Evolutionary conservation across 1,140 invertebrate genomes (phyloP), one percentile per base, ranked within the genome.

Genomic region (Drosophila pallidifrons): DNA sequence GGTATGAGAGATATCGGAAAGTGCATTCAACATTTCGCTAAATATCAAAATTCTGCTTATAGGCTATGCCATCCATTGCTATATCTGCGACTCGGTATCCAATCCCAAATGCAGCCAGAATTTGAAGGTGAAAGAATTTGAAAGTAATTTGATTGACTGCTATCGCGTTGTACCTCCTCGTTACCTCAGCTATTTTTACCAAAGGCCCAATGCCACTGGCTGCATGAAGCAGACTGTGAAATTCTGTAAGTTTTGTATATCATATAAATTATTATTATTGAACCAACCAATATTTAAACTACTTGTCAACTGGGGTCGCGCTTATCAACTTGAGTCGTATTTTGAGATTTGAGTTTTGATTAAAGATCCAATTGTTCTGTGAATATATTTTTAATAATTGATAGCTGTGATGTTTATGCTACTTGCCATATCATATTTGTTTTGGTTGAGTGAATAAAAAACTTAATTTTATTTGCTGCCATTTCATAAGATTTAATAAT

Each of bases 201-300:
- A 75, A 7, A 61, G 68, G 6, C 80, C 70, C 45, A 92, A 92
- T 74, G 91, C 91, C 63, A 92, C 91, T 13, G 91, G 87, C 10
- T 92, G 91, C 79, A 82, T 92, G 87, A 92, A 81, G 82, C 79
- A 89, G 67, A 59, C 55, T 46, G 57, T 92, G 15, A 83, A 91
- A 8, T 45, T 45, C 20, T 38, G 91, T 92, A 89, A 92, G 91
- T 92, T 41, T 2, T 13, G 7, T 15, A 25, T 16, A 72, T 68
- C 32, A 64, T 58, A 69, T 13, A 38, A 76, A 86, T 79, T 79
- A 73, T 58, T 32, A 52, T 28, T 30, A 66, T 58, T 47, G 41
- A 57, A 49, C 32, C 11, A 30, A 38, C 38, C 15, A 35, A n/a
- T 43, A 13, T 43, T 43, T 43, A 7, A 51, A 20, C n/a, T n/a